These are phyloP conservation scores for Ptilorrhoa leucosticta DNA, from an alignment of 2,113 vertebrate genomes.

Conservation along the genomic window DNA sequence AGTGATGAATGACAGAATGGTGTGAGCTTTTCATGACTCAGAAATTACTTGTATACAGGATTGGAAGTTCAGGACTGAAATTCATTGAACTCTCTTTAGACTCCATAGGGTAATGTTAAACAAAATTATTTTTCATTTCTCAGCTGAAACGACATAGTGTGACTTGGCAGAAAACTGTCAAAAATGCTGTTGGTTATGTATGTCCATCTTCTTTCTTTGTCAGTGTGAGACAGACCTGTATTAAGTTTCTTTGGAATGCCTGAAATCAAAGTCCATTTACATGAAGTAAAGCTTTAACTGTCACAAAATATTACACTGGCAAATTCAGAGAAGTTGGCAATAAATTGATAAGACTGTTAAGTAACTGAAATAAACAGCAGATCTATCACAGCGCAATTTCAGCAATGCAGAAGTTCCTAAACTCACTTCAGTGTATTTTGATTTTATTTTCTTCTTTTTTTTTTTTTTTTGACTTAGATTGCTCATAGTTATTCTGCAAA, in stretches of 20 bases:
- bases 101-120: background rate
- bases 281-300: background rate
- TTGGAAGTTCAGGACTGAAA: conserved; percentile 36
- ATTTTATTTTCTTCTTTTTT: background rate
- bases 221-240: background rate
- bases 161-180: background rate
- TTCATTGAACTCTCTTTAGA: background rate
- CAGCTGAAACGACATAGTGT: background rate
- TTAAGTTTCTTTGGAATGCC: background rate
- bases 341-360: background rate
- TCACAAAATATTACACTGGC: background rate
- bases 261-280: background rate
- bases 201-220: background rate
- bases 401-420: background rate
- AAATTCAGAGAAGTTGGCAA: background rate
- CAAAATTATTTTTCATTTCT: background rate
- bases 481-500: background rate
- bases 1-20: background rate
- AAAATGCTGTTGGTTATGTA: background rate
- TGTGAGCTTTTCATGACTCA: background rate
- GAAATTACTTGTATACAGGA: background rate
- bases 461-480: background rate
- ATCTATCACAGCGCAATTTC: background rate
- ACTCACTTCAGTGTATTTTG: background rate
- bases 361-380: background rate